Evolutionary conservation across 2,113 vertebrate genomes (phyloP), one percentile per base, ranked within the genome.

Genomic region (Trematomus loennbergii): DNA sequence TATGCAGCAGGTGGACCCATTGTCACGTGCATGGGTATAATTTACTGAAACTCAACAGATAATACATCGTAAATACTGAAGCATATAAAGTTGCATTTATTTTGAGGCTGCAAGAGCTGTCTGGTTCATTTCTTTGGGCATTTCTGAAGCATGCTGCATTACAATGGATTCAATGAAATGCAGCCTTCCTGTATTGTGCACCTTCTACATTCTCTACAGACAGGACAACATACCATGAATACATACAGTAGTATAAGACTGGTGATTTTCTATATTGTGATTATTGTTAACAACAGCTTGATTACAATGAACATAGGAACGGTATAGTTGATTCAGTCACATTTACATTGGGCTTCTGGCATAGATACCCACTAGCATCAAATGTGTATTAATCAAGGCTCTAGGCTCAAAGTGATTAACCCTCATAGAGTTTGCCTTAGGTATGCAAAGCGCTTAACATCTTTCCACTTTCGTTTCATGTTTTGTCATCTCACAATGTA

Each of bases 1-100:
- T 66, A 2, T 55, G 52, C 64, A 74, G 49, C 25, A 66, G 54
- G 22, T 62, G 48, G 54, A 79, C 33, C 49, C 29, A 72, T 57
- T 52, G 65, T 59, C 46, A 15, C 3, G 25, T n/a, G 22, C 22
- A 25, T 7, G 15, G 25, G 17, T 46, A 45, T 33, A 64, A 13
- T 49, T 57, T 17, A 54, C 33, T 57, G 18, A n/a, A 63, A 63
- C 20, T 8, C 17, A 46, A 40, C 36, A 40, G 36, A 40, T 40
- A 40, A 22, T 9, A 60, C 46, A 46, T 4, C 50, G 60, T 60
- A 75, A 63, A 78, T 22, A 67, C 53, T 53, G 36, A 2, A 48
- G 6, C 17, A 46, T 46, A 59, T 45, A 46, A 36, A 65, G 20
- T 75, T n/a, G 17, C 0, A 52, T 53, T 82, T 57, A 59, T 59